These are phyloP conservation scores for Drosophila barbarae DNA, from an alignment of 2,888 invertebrate genomes.

Conservation along the genomic window DNA sequence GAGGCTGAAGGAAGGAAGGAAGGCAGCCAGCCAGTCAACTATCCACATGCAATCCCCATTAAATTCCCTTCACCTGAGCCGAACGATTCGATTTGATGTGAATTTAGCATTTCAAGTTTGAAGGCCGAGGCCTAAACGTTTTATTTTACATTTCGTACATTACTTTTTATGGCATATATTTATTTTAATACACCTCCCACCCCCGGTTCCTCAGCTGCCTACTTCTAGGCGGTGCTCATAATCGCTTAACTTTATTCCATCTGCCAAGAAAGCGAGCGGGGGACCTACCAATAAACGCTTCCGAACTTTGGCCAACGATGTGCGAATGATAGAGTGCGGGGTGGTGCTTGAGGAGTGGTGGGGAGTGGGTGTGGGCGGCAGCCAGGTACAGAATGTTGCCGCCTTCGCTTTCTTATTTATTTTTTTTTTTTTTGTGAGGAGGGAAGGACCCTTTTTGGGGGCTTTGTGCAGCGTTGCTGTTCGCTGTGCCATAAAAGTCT, in stretches of 20 bases:
- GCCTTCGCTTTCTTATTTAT: slow-evolving; percentile 6
- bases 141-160: slow-evolving; percentile 28
- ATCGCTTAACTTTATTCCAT: slow-evolving; percentile 49
- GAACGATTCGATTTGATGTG: slow-evolving; percentile 2
- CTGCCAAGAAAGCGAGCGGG: slow-evolving; percentile 3
- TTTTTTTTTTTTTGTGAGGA: slow-evolving; percentile 16
- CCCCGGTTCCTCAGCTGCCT: slow-evolving; percentile 46
- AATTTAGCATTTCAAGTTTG: slow-evolving; percentile 13
- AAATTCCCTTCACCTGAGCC: slow-evolving; percentile 16
- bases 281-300: slow-evolving; percentile 60
- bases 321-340: slow-evolving; percentile 69
- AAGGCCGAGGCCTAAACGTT: slow-evolving; percentile 32
- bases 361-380: not conserved
- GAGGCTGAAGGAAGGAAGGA: not conserved
- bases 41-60: slow-evolving; percentile 22
- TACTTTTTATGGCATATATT: slow-evolving; percentile 56
- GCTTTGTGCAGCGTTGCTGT: slow-evolving; percentile 28
- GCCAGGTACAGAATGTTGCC: slow-evolving; percentile 27
- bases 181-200: slow-evolving; percentile 36
- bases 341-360: slow-evolving; percentile 25
- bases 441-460: slow-evolving; percentile 34
- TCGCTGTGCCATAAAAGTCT: slow-evolving; percentile 47
- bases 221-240: slow-evolving; percentile 54
- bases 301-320: slow-evolving; percentile 65
- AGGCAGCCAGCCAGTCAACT: slow-evolving; percentile 6